Conservation (phyloP, 2,888 invertebrate genomes). For the Andrena hattorfiana region DNA sequence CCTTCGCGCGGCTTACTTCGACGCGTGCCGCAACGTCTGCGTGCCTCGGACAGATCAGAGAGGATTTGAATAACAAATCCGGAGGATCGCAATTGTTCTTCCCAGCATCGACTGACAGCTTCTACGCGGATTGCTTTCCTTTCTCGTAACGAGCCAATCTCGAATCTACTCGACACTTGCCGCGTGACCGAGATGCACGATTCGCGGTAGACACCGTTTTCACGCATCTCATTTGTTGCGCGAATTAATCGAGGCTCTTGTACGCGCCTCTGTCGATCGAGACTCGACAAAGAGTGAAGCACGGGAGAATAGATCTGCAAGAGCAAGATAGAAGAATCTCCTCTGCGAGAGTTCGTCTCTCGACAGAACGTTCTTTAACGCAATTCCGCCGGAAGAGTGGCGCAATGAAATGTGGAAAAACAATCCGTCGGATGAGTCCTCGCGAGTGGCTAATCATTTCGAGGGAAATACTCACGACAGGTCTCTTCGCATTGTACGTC, state of each 20-base stretch:
- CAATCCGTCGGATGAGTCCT: not conserved
- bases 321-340: no score
- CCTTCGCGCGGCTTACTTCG: not conserved
- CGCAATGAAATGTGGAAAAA: not conserved
- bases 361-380: no score
- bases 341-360: no score
- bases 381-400: not conserved
- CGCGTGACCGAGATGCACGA: not conserved
- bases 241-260: no score
- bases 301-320: no score
- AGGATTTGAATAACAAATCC: slow-evolving; percentile 73
- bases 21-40: slow-evolving; percentile 22
- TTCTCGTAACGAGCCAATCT: not conserved
- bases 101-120: not conserved
- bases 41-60: slow-evolving; percentile 8
- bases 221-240: not conserved
- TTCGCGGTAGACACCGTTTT: not conserved
- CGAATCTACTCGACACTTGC: not conserved
- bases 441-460: not conserved
- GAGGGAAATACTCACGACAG: slow-evolving; percentile 71
- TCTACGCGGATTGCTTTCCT: not conserved
- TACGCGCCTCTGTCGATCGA: not conserved
- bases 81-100: slow-evolving; percentile 45
- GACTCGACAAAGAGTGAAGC: not conserved
- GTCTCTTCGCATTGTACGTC: slow-evolving; percentile 74